Evolutionary conservation across 2,888 invertebrate genomes (phyloP).

Genomic region (Stenodera caucasica): DNA sequence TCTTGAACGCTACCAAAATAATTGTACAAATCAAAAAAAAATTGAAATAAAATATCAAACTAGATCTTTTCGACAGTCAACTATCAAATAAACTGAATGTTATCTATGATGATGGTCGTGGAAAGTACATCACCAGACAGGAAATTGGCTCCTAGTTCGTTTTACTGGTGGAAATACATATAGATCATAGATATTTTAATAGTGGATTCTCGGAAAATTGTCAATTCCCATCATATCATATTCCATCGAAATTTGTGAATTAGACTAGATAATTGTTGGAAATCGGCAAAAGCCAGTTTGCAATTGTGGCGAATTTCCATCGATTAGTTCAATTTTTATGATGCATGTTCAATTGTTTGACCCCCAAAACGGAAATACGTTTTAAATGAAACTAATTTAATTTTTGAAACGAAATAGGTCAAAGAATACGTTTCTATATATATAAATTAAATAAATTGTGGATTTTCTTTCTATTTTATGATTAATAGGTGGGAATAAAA

Average conservation of each 20-base stretch:
- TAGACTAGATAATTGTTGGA: background rate
- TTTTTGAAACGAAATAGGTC: background rate
- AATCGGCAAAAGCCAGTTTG: constrained; percentile 17
- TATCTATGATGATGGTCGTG: background rate
- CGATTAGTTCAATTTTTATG: constrained; percentile 49
- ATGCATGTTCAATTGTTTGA: constrained; percentile 39
- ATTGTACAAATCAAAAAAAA: background rate
- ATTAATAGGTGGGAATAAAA: background rate
- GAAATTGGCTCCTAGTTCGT: constrained; percentile 15
- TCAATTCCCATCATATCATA: background rate
- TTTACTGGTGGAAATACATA: constrained; percentile 27
- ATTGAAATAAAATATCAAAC: background rate
- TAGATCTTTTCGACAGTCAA: background rate
- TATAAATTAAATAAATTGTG: too few species aligned
- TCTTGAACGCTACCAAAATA: background rate
- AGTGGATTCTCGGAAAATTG: background rate
- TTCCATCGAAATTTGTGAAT: background rate
- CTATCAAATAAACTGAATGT: background rate
- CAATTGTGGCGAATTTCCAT: too few species aligned
- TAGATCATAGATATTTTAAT: constrained; percentile 5
- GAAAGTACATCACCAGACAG: constrained; percentile 23
- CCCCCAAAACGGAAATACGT: background rate
- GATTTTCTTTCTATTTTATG: too few species aligned
- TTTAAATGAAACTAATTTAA: background rate
- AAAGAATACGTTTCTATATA: background rate